Evolutionary conservation across 2,113 vertebrate genomes (phyloP), one percentile per base, ranked within the genome.

Genomic region (Zosterops hypoxanthus): DNA sequence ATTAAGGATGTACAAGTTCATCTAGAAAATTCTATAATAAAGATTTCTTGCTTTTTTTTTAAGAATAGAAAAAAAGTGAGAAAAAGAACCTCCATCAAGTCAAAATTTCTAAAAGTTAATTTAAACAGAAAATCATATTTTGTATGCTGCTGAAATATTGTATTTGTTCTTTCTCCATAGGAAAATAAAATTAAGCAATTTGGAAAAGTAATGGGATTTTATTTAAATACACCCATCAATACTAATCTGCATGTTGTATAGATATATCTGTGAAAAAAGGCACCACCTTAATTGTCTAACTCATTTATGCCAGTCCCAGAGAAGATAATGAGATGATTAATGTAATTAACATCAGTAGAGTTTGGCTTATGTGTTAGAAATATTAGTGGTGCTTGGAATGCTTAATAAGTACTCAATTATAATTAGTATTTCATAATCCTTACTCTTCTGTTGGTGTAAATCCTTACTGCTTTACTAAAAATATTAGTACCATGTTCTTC

Each of bases 301-400:
- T 85, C 57, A 82, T 90, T 89, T 82, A 72, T 85, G 63, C 13
- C 39, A 76, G 49, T 72, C 28, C n/a, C 57, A 65, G 28, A 61
- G 70, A 94, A 85, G n/a, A 84, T 91, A 94, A 90, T 90, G 66
- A 82, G 41, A 85, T 89, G 57, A 90, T 89, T 85, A 53, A 76
- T 52, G n/a, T 85, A 85, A 90, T 88, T 92, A 87, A 79, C 61
- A 78, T 65, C 46, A 76, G 59, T 26, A 33, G 50, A 90, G 7
- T 72, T 88, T 90, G 63, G 41, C 19, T 92, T 72, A 68, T 76
- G 36, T 88, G 34, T 60, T 76, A 82, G 39, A 95, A 89, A 84
- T 91, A 85, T 56, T 59, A 89, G 64, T 70, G 17, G 22, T 88
- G 60, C n/a, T 86, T 91, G 39, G 42, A 90, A 97, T 72, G 20